Base-by-base conservation (phyloP, 2,113 vertebrate species). In the Ariopsis seemanni region DNA sequence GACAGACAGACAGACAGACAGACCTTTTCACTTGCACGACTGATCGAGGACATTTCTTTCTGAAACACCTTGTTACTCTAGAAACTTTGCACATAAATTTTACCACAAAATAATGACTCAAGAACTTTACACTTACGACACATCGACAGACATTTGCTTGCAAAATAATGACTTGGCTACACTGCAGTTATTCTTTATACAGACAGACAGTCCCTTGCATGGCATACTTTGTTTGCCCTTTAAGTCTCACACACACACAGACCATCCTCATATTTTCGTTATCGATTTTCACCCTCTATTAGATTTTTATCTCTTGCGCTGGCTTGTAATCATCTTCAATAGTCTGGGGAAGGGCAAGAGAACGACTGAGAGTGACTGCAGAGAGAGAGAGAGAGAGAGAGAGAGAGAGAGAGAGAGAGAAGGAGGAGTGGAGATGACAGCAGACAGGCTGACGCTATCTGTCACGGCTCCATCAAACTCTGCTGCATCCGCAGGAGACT, bases 241-340 rank as follows among this genome's bases (percentile, higher is more conserved):
- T 87, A 67, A 34, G 34, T 79, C 12, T 17, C n/a, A 48, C 83
- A 83, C 71, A 65, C 82, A 87, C 55, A 85, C 75, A 52, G 52
- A 85, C 87, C 80, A 65, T 57, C 30, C 78, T 87, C 86, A 87
- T 87, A 82, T 82, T 87, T 87, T 87, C 18, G 30, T 74, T 87
- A 87, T 87, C 22, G 86, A 87, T 87, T 87, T 87, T 82, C 86
- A 82, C 78, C 79, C 86, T 81, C 80, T 83, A 87, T 87, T 83
- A 74, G 80, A 75, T 87, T 87, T 87, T 87, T 62, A 72, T 65
- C 67, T 87, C 55, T 62, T 75, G 79, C 80, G 18, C 55, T 83
- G 55, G 69, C 34, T 52, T 87, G 86, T 87, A 87, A 87, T 87
- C 57, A 83, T 87, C 67, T 74, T 82, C 75, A 80, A 86, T 86